Base-by-base conservation (phyloP, 2,113 vertebrate species). In the Brachirus orientalis region DNA sequence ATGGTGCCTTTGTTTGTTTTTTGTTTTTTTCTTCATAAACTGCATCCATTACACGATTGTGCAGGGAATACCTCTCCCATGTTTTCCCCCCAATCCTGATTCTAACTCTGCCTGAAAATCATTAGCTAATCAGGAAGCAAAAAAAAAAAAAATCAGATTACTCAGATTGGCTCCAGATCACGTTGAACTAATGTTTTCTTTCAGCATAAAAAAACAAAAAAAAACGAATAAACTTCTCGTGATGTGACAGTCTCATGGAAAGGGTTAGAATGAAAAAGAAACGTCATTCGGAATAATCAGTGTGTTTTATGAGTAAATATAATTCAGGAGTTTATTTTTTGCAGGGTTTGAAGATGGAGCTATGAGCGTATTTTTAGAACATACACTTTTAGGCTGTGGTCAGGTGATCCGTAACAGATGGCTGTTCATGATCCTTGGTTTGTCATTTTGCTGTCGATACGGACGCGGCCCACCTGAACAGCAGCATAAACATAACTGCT, bases 91-190 rank as follows among this genome's bases (percentile, higher is more conserved):
- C 37, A 22, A 43, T 56, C 50, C 77, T 58, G 62, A 80, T 79
- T 75, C 67, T 67, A 59, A 35, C 38, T 82, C 72, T 45, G 57
- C 72, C 77, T 88, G 85, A 82, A 91, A 91, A 92, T 88, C 86
- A 78, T 86, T 88, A 90, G 89, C 84, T 84, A 85, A 91, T 89
- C 83, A 90, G 90, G 88, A 91, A 90, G 85, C 46, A 64, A 70
- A 66, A n/a, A n/a, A n/a, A n/a, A n/a, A n/a, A n/a, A n/a, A 86
- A 84, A 83, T 90, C 80, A 51, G 66, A 88, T 92, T 86, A 88
- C 84, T 65, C 68, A 16, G 82, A 82, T 72, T 72, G 66, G 63
- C 73, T 63, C 38, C 67, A 84, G 75, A 84, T 81, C 67, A 59
- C 63, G 81, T 79, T 47, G 53, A 81, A 40, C 12, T 3, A 10